Base-by-base conservation (phyloP, 2,113 vertebrate genomes). In the Notothenia coriiceps region DNA sequence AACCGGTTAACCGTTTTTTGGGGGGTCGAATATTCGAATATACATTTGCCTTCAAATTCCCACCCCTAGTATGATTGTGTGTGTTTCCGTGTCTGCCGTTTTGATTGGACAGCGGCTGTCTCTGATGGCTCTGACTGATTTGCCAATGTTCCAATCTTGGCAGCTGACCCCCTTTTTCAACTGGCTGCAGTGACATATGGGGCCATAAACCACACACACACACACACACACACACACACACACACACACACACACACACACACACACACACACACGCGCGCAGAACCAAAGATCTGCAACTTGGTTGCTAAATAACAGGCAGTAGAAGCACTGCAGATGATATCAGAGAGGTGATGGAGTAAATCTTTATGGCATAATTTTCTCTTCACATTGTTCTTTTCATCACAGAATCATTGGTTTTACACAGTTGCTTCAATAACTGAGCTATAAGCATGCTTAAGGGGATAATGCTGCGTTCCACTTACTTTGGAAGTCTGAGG, bases 111-210 rank as follows among this genome's bases (percentile, higher is more conserved):
- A 67, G 60, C 10, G 15, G 67, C 80, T 59, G 55, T 47, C 49
- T 66, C 47, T 50, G 43, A 56, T 10, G 20, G 51, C 73, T 72
- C 40, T 67, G 62, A 69, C 56, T 74, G 65, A 79, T 79, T 74
- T 64, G 51, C 33, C 46, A 35, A 50, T 70, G 51, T 74, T 72
- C 68, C 47, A 47, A 15, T 69, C 64, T 71, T 77, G 80, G 73
- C 79, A 74, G 57, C 75, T 74, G 64, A 68, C 56, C 29, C 74
- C 49, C 12, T 57, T 73, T 72, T 78, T 62, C 35, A 71, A 55
- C 33, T 18, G 61, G 25, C 52, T 59, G 43, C 52, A 50, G 59
- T 75, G 43, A 74, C 69, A 78, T 68, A 56, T 50, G 50, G 52
- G 44, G 57, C 69, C 56, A 73, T 62, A 67, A 62, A 75, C 49